Base-by-base conservation (phyloP, 1,140 invertebrate species). In the Zaprionus nigranus region DNA sequence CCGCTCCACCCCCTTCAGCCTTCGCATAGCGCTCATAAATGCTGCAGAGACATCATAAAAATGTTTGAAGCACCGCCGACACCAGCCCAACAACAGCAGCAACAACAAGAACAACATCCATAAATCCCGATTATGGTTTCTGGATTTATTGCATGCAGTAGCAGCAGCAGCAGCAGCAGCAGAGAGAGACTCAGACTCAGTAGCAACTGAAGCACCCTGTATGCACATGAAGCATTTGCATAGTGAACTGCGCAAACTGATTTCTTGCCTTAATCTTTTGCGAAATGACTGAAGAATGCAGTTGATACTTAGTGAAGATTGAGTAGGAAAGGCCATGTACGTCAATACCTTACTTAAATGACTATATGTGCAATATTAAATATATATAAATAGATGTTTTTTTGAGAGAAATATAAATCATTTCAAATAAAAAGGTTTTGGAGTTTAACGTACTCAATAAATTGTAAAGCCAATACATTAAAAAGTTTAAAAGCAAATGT, bases 71-170 rank as follows among this genome's bases (percentile, higher is more conserved):
- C 85, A 85, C 78, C 82, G 79, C 78, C 81, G 67, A 51, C 75
- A 70, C 63, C 58, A 82, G 40, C 59, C 49, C 73, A 43, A 57
- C 68, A 75, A 43, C 73, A 68, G 49, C 56, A 61, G 17, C 60
- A 63, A 38, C 67, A 75, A 54, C 62, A 76, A 62, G 15, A 77
- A 75, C 58, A 82, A 53, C 85, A 81, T 82, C 82, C 85, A 90
- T 90, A 90, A 90, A 90, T 90, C 86, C 85, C 88, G 86, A 90
- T 90, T 90, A 90, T 90, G 85, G 85, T 90, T 83, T 90, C 77
- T 70, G 86, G 85, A 90, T 90, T 90, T 90, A 90, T 90, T 90
- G 79, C 85, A 68, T 64, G 76, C 76, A 65, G 49, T 36, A 46
- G 17, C 26, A 56, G 38, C 26, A 26, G 24, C 26, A 56, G 38